These are phyloP conservation scores for Ypsolopha sequella DNA, from an alignment of 2,888 invertebrate species.

Conservation along the genomic window DNA sequence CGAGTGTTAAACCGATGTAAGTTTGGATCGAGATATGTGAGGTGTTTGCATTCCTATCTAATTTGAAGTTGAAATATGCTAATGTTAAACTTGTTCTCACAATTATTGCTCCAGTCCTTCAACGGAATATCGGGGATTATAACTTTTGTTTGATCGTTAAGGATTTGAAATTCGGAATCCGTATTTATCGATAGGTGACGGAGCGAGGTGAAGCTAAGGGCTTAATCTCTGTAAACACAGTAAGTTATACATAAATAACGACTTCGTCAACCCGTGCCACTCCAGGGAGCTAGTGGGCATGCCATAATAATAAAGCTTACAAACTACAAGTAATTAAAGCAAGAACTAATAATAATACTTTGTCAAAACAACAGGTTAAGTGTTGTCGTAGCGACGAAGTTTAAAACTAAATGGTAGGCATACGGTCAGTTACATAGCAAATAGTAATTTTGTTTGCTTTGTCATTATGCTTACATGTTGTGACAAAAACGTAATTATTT, in stretches of 20 bases:
- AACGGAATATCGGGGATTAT: background rate
- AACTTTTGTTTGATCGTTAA: background rate
- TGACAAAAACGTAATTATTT: no score
- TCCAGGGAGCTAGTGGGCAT: conserved; percentile 42
- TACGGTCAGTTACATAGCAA: conserved; percentile 34
- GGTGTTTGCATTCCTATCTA: conserved; percentile 50
- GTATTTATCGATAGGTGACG: conserved; percentile 14
- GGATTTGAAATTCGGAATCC: conserved; percentile 7
- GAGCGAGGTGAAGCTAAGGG: conserved; percentile 34
- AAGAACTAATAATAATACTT: conserved; percentile 48
- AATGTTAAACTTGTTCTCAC: conserved; percentile 28
- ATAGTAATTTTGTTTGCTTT: conserved; percentile 13
- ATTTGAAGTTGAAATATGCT: conserved; percentile 53
- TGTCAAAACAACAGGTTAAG: conserved; percentile 47
- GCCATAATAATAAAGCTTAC: conserved; percentile 56
- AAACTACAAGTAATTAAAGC: conserved; percentile 63
- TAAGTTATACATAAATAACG: conserved; percentile 56
- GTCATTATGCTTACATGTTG: no score
- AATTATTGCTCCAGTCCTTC: background rate
- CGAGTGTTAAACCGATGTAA: conserved; percentile 58
- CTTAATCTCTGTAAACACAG: conserved; percentile 33
- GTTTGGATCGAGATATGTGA: conserved; percentile 48
- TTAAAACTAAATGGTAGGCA: background rate
- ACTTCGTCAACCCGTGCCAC: conserved; percentile 37
- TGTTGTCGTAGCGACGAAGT: conserved; percentile 24